A percentile compares a stretch with the other conserved stretches of the same genome.
Evolutionary conservation across 2,113 vertebrate species (phyloP).

Genomic region (Tetrao urogallus): DNA sequence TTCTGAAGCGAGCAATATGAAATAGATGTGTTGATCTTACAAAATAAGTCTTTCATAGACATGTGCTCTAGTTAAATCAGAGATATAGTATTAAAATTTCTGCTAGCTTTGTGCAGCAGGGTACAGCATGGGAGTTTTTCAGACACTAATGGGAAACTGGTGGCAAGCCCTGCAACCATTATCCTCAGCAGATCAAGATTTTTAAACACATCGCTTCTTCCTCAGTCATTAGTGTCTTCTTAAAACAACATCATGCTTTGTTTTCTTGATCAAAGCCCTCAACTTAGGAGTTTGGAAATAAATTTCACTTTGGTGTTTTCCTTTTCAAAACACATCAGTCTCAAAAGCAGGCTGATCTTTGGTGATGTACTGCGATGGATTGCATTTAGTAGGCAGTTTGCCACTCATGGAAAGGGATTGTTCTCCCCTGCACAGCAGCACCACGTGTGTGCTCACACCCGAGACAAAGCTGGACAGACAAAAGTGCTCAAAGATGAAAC

Average conservation of each 20-base stretch:
- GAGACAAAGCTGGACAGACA: not conserved
- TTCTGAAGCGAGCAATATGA: conserved; percentile 23
- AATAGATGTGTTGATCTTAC: conserved; percentile 29
- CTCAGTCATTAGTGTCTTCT: conserved; percentile 61
- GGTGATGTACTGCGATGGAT: conserved; percentile 50
- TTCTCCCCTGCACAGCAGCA: not conserved
- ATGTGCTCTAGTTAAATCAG: conserved; percentile 31
- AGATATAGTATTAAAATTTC: conserved; percentile 10
- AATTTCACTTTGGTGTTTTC: conserved; percentile 58
- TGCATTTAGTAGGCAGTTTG: not conserved
- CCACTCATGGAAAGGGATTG: conserved; percentile 29
- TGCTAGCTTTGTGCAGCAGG: conserved; percentile 11
- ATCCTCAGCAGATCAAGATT: conserved; percentile 4
- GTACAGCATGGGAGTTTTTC: not conserved
- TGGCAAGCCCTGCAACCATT: conserved; percentile 38
- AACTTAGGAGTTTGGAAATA: conserved; percentile 42
- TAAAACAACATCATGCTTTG: conserved; percentile 58
- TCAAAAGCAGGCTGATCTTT: conserved; percentile 46
- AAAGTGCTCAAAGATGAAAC: not conserved
- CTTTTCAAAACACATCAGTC: conserved; percentile 54
- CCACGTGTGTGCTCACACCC: not conserved
- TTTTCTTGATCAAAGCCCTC: conserved; percentile 67
- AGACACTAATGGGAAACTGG: conserved; percentile 41
- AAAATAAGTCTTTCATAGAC: conserved; percentile 5
- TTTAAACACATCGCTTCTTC: conserved; percentile 51